Evolutionary conservation across 2,888 invertebrate species (phyloP).

Genomic region (Heliconius ethilla): DNA sequence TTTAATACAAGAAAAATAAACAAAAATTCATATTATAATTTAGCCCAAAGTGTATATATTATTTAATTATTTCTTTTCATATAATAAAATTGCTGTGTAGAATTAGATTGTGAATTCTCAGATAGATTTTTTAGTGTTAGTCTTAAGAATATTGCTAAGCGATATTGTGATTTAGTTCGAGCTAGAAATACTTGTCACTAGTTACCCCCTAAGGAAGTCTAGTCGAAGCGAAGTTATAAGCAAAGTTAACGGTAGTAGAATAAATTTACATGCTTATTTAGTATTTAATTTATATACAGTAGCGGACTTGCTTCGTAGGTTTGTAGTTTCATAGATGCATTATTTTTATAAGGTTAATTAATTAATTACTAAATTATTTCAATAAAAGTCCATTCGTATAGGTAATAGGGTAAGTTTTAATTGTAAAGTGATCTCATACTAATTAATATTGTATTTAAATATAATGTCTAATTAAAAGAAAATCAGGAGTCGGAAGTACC

Average conservation of each 20-base stretch:
- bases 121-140: slow-evolving; percentile 33
- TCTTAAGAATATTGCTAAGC: slow-evolving; percentile 73
- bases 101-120: slow-evolving; percentile 38
- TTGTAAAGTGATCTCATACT: not conserved
- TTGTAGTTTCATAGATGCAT: slow-evolving; percentile 35
- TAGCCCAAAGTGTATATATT: not conserved
- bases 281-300: slow-evolving; percentile 34
- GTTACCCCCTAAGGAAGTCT: slow-evolving; percentile 33
- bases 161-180: slow-evolving; percentile 73
- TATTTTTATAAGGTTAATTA: slow-evolving; percentile 43
- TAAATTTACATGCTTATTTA: slow-evolving; percentile 42
- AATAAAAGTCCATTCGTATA: slow-evolving; percentile 27
- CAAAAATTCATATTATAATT: not conserved
- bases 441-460: not conserved
- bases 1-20: not conserved
- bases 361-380: slow-evolving; percentile 28
- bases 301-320: slow-evolving; percentile 38
- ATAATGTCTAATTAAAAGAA: slow-evolving; percentile 13
- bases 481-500: slow-evolving; percentile 46
- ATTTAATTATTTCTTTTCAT: not conserved
- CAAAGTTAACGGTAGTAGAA: slow-evolving; percentile 39
- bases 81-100: slow-evolving; percentile 24
- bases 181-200: slow-evolving; percentile 35
- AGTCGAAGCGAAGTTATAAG: slow-evolving; percentile 20
- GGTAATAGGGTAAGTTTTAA: not conserved